Conservation (phyloP, 2,888 invertebrate genomes). For the Lepidocyrtinus sp. region DNA sequence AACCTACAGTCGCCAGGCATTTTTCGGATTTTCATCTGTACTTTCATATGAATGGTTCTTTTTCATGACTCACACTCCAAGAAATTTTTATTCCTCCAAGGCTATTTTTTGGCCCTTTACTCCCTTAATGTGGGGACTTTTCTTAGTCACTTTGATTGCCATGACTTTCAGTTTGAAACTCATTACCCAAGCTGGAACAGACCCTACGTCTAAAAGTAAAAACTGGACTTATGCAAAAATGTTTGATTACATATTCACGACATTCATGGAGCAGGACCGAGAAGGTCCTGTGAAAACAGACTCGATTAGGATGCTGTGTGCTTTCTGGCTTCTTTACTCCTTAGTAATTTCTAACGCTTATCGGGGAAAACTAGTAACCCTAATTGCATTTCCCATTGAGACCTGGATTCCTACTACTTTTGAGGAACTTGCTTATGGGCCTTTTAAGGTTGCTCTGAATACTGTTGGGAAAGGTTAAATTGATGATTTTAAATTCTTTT, state of each 20-base stretch:
- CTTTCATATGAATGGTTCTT: slow-evolving; percentile 47
- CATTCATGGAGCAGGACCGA: slow-evolving; percentile 39
- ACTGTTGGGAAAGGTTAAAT: slow-evolving; percentile 52
- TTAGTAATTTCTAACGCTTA: slow-evolving; percentile 28
- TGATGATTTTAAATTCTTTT: too few relatives aligned
- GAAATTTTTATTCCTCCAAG: slow-evolving; percentile 27
- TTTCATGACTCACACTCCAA: slow-evolving; percentile 27
- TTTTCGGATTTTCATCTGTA: slow-evolving; percentile 29
- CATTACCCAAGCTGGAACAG: slow-evolving; percentile 1
- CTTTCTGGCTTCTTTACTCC: slow-evolving; percentile 39
- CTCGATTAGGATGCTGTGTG: slow-evolving; percentile 26
- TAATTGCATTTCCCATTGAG: slow-evolving; percentile 40
- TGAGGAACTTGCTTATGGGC: slow-evolving; percentile 50
- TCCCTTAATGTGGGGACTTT: slow-evolving; percentile 24
- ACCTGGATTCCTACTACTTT: slow-evolving; percentile 50
- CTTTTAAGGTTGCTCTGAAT: slow-evolving; percentile 53
- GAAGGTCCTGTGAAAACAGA: background rate
- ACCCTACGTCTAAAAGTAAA: background rate
- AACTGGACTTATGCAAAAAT: slow-evolving; percentile 26
- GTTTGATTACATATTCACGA: slow-evolving; percentile 40
- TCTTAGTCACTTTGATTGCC: slow-evolving; percentile 17
- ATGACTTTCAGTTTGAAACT: slow-evolving; percentile 23
- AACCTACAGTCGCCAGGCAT: slow-evolving; percentile 31
- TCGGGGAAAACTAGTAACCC: slow-evolving; percentile 21
- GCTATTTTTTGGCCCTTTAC: slow-evolving; percentile 48